Evolutionary conservation across 1,140 invertebrate species (phyloP).

Genomic region (Drosophila pectinifera): DNA sequence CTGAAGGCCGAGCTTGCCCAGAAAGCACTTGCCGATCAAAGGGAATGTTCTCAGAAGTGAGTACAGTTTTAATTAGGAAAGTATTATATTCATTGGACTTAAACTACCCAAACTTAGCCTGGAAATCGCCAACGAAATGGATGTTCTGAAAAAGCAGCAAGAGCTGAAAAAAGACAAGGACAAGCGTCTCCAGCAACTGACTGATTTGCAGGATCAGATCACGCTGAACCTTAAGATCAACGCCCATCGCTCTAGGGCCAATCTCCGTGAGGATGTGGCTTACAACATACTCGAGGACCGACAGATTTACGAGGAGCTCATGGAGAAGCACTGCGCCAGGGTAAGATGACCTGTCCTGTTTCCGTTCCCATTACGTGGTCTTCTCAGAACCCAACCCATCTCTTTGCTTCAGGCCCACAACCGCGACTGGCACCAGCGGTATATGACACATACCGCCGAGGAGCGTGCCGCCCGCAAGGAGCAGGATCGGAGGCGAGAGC

Average conservation of each 20-base stretch:
- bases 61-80: not conserved
- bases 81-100: too few species aligned
- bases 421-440: slow-evolving; percentile 52
- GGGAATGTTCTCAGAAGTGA: slow-evolving; percentile 32
- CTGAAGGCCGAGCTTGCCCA: not conserved
- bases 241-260: not conserved
- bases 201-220: slow-evolving; percentile 44
- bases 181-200: slow-evolving; percentile 38
- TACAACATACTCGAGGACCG: slow-evolving; percentile 44
- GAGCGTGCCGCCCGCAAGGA: slow-evolving; percentile 25
- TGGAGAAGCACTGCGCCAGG: slow-evolving; percentile 37
- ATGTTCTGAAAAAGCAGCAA: slow-evolving; percentile 9
- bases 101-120: too few species aligned
- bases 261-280: slow-evolving; percentile 11
- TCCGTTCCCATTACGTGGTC: not conserved
- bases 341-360: slow-evolving; percentile 17
- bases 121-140: slow-evolving; percentile 20
- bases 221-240: slow-evolving; percentile 16
- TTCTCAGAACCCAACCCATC: not conserved
- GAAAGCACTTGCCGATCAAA: slow-evolving; percentile 22
- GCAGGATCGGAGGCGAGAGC: slow-evolving; percentile 5
- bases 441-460: slow-evolving; percentile 37
- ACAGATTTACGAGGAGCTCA: slow-evolving; percentile 52
- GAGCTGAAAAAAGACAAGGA: not conserved
- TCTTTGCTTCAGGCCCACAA: slow-evolving; percentile 35